A percentile compares a stretch with the other conserved stretches of the same genome.
Evolutionary conservation across 92 coral and sea anemone species (phyloP).

Genomic region (Micromussa lordhowensis): DNA sequence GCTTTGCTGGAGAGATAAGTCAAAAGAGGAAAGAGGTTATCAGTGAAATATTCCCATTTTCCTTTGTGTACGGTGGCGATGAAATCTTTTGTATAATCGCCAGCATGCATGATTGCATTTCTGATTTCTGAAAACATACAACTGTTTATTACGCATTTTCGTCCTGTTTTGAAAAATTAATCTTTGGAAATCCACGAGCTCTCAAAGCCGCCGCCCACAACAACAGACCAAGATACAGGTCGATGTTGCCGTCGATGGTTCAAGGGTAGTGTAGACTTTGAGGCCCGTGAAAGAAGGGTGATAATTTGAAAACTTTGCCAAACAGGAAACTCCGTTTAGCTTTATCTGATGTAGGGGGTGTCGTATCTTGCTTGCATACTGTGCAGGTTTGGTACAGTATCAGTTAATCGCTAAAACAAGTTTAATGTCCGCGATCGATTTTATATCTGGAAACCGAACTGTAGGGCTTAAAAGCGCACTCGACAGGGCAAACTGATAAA

Average conservation of each 20-base stretch:
- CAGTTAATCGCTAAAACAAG: conserved; percentile 66
- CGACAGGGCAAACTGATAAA: conserved; percentile 45
- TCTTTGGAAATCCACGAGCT: conserved; percentile 32
- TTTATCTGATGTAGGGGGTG: conserved; percentile 77
- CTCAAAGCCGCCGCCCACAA: conserved; percentile 72
- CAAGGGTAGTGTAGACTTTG: conserved; percentile 43
- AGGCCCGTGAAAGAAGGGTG: conserved; percentile 63
- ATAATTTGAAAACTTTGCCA: conserved; percentile 82
- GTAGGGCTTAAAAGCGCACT: conserved; percentile 38
- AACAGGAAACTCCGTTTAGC: conserved; percentile 86
- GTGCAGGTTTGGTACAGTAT: conserved; percentile 59
- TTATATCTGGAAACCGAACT: conserved; percentile 44
- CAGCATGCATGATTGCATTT: conserved; percentile 72
- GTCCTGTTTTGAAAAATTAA: conserved; percentile 75
- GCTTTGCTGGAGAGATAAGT: conserved; percentile 84
- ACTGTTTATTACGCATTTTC: conserved; percentile 75
- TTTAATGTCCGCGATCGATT: conserved; percentile 49
- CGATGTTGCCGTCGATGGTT: conserved; percentile 65
- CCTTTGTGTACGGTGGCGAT: conserved; percentile 91
- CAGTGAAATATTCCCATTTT: conserved; percentile 78
- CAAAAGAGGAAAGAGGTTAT: conserved; percentile 82
- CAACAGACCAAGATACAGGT: conserved; percentile 50
- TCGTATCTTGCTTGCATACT: conserved; percentile 83
- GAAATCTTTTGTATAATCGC: conserved; percentile 92
- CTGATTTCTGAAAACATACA: conserved; percentile 81